These are phyloP conservation scores for Percina caprodes DNA, from an alignment of 2,113 vertebrate genomes.

Conservation along the genomic window DNA sequence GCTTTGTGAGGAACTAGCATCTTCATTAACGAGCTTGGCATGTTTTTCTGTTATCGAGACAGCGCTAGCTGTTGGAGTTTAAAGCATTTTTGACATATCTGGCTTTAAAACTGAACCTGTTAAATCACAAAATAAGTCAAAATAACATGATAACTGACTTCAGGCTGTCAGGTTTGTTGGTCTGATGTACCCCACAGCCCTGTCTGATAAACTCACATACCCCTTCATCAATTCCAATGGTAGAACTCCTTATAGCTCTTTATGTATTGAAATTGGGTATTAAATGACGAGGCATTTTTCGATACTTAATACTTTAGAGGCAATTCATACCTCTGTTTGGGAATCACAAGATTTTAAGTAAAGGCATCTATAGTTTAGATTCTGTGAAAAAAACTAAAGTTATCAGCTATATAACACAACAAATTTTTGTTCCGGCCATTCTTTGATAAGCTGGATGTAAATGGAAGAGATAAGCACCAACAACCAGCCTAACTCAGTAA, in stretches of 20 bases:
- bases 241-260: too few species aligned
- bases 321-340: too few species aligned
- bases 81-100: neutral
- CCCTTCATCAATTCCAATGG: too few species aligned
- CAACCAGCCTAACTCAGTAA: slow-evolving; percentile 35
- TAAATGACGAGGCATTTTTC: too few species aligned
- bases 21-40: slow-evolving; percentile 26
- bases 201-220: too few species aligned
- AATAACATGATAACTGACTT: neutral
- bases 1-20: slow-evolving; percentile 2
- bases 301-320: too few species aligned
- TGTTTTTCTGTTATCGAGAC: slow-evolving; percentile 55
- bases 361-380: neutral
- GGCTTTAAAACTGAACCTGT: neutral
- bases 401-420: neutral
- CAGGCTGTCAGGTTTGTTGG: neutral
- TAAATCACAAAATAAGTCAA: neutral
- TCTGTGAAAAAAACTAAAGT: neutral
- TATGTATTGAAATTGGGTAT: too few species aligned
- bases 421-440: neutral
- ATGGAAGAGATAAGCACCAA: neutral
- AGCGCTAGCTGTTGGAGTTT: slow-evolving; percentile 9
- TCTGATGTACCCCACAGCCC: too few species aligned
- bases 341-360: neutral
- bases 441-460: neutral